A percentile compares a stretch with the other conserved stretches of the same genome.
These are phyloP conservation scores for Papilio dardanus DNA, from an alignment of 1,140 invertebrate genomes.

Conservation along the genomic window DNA sequence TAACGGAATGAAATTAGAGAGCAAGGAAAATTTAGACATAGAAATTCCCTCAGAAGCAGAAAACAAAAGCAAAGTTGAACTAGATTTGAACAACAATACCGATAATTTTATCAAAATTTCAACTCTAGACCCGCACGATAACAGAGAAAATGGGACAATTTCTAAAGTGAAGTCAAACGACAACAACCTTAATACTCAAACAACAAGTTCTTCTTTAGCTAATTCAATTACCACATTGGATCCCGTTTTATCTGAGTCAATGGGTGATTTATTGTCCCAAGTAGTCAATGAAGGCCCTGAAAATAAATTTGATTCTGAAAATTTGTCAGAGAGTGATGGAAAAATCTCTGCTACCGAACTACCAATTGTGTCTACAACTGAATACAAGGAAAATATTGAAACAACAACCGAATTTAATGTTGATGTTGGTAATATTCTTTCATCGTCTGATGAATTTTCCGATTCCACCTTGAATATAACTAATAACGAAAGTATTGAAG, in stretches of 20 bases:
- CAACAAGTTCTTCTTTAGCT: slow-evolving; percentile 37
- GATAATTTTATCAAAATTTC: slow-evolving; percentile 74
- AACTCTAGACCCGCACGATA: slow-evolving; percentile 63
- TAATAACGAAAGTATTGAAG: background rate
- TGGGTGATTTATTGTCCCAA: slow-evolving; percentile 74
- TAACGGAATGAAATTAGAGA: slow-evolving; percentile 61
- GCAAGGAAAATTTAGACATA: slow-evolving; percentile 74
- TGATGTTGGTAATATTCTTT: background rate
- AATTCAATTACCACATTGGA: slow-evolving; percentile 55
- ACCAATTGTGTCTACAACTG: slow-evolving; percentile 29
- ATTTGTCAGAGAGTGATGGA: slow-evolving; percentile 26
- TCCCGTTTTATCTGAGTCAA: slow-evolving; percentile 71
- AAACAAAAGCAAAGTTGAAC: slow-evolving; percentile 46
- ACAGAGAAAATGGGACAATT: slow-evolving; percentile 33
- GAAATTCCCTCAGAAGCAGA: slow-evolving; percentile 63
- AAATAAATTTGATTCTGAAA: slow-evolving; percentile 40
- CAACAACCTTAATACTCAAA: slow-evolving; percentile 38
- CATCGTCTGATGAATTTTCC: background rate
- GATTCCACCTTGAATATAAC: background rate
- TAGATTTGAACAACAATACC: slow-evolving; percentile 42
- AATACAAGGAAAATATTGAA: background rate
- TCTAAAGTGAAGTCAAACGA: slow-evolving; percentile 20
- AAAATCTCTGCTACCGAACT: slow-evolving; percentile 37
- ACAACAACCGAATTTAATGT: slow-evolving; percentile 31
- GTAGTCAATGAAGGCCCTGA: slow-evolving; percentile 58